phyloP scores from a whole-genome alignment of 2,797 vertebrate genomes.

The Trachurus trachurus region DNA sequence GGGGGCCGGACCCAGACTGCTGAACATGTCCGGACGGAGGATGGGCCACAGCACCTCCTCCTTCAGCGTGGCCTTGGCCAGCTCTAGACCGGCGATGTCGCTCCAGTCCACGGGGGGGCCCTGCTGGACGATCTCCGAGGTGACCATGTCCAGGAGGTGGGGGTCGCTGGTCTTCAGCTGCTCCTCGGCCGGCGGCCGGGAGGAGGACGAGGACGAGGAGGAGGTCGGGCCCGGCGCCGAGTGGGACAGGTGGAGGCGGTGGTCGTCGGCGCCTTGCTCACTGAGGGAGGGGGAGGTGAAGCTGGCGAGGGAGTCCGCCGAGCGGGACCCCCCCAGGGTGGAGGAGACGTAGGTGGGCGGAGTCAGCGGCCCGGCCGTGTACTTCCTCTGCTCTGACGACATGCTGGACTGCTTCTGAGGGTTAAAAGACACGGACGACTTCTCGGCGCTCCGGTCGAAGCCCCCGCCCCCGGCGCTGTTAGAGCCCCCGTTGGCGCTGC shows the following conservation, averaged over 20 bases:
- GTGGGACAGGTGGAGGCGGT: constrained; percentile 92
- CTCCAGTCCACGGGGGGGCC: constrained; percentile 97
- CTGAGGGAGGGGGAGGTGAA: constrained; percentile 92
- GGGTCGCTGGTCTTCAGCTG: constrained; percentile 97
- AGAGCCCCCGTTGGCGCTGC: constrained; percentile 90
- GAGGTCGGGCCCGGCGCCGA: constrained; percentile 88
- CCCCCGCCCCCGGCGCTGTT: constrained; percentile 68
- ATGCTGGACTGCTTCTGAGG: constrained; percentile 94
- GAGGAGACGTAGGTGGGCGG: constrained; percentile 93
- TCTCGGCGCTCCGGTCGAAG: constrained; percentile 93
- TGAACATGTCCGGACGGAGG: constrained; percentile 97
- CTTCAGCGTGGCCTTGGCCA: constrained; percentile 96
- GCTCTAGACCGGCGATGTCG: constrained; percentile 97
- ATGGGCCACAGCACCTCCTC: constrained; percentile 99
- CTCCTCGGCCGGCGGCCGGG: constrained; percentile 90
- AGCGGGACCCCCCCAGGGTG: constrained; percentile 89
- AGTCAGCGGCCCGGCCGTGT: constrained; percentile 91
- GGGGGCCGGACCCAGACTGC: constrained; percentile 92
- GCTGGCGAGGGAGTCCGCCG: constrained; percentile 91
- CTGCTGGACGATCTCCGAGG: constrained; percentile 97
- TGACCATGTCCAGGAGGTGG: constrained; percentile 96
- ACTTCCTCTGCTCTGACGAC: constrained; percentile 94
- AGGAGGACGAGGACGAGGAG: constrained; percentile 90
- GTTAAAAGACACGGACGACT: constrained; percentile 94
- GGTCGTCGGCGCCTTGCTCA: constrained; percentile 91